A percentile compares a stretch with the other conserved stretches of the same genome.
These are phyloP conservation scores for Sylvicapra grimmia DNA, from an alignment of 2,113 vertebrate species.

Conservation along the genomic window DNA sequence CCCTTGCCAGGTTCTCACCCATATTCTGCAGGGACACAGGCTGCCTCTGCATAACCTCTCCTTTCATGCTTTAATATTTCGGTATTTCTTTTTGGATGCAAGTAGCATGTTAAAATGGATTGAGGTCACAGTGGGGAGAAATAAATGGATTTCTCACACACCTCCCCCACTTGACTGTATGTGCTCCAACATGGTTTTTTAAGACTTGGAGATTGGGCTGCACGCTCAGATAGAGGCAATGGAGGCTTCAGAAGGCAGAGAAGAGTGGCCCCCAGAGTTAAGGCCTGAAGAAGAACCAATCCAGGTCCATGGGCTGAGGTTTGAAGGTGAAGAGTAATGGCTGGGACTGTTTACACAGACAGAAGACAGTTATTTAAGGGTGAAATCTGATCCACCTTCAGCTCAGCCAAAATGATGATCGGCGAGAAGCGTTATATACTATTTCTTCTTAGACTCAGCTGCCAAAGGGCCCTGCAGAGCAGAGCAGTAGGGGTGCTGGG, in stretches of 20 bases:
- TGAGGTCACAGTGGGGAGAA: not conserved
- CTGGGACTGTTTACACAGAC: constrained; percentile 43
- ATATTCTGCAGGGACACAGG: not conserved
- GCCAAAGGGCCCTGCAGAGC: not conserved
- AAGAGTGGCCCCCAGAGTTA: not conserved
- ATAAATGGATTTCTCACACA: not conserved
- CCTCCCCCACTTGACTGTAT: not conserved
- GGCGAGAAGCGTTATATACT: rapidly evolving
- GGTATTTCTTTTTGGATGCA: not conserved
- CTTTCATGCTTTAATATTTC: not conserved
- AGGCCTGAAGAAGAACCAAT: not conserved
- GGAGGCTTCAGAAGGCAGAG: not conserved
- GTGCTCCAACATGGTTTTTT: not conserved
- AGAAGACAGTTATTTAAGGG: constrained; percentile 57
- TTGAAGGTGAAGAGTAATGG: constrained; percentile 3
- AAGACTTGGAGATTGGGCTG: not conserved
- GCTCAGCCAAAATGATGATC: constrained; percentile 34
- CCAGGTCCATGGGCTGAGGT: constrained; percentile 9
- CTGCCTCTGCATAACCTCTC: not conserved
- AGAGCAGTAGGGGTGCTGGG: rapidly evolving
- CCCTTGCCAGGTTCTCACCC: not conserved
- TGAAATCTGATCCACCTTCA: constrained; percentile 41
- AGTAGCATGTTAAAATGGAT: not conserved
- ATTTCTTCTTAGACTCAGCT: constrained; percentile 4
- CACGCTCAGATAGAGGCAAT: not conserved